Percentiles rank a stretch among this genome's conserved stretches.
These are phyloP conservation scores for Xanthorhoe designata DNA, from an alignment of 2,888 invertebrate genomes.

Conservation along the genomic window DNA sequence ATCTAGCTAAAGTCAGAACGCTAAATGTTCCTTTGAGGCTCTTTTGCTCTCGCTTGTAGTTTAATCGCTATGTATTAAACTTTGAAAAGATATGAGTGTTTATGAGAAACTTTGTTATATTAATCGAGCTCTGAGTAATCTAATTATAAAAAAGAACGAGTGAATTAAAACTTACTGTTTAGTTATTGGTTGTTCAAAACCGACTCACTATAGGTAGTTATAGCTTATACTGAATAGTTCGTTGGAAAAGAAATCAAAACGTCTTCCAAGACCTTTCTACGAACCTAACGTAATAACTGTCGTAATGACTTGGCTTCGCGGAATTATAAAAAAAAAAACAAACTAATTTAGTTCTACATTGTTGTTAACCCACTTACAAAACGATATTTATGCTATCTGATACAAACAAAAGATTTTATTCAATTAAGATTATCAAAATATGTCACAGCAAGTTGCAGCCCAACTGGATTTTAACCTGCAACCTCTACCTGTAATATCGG, in stretches of 20 bases:
- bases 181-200: background rate
- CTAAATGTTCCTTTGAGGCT: conserved; percentile 37
- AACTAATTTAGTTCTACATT: background rate
- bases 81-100: conserved; percentile 19
- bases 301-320: background rate
- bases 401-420: background rate
- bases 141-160: conserved; percentile 3
- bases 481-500: too few species aligned
- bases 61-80: conserved; percentile 32
- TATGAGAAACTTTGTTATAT: conserved; percentile 11
- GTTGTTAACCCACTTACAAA: background rate
- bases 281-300: background rate
- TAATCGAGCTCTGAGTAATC: background rate
- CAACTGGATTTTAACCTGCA: too few species aligned
- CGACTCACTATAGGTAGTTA: background rate
- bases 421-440: too few species aligned
- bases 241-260: background rate
- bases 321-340: background rate
- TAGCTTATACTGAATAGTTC: background rate
- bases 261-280: background rate
- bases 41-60: conserved; percentile 31
- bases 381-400: background rate
- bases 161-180: background rate
- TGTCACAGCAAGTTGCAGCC: too few species aligned
- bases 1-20: conserved; percentile 28